These are phyloP conservation scores for Pampus argenteus DNA, from an alignment of 2,797 vertebrate species.

Conservation along the genomic window DNA sequence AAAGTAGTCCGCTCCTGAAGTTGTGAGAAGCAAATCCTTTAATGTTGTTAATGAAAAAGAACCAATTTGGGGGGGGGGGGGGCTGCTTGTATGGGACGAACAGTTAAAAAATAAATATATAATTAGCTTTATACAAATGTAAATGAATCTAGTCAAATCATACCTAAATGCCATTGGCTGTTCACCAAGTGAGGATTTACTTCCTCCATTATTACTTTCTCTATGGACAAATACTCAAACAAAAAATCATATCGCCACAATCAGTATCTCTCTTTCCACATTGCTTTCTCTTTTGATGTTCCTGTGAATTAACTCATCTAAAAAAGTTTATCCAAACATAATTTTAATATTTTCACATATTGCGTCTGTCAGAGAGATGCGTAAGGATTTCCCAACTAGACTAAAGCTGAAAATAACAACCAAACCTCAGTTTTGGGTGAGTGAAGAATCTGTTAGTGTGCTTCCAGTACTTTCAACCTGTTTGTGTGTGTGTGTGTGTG, in stretches of 20 bases:
- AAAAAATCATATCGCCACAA: neutral
- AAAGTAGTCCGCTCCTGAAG: neutral
- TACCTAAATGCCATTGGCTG: neutral
- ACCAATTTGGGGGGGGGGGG: neutral
- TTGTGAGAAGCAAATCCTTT: conserved; percentile 11
- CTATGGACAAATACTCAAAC: neutral
- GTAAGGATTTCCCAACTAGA: neutral
- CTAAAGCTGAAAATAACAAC: neutral
- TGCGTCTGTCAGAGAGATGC: neutral
- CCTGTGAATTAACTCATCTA: neutral
- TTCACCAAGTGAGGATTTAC: neutral
- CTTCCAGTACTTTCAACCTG: neutral
- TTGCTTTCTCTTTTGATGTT: neutral
- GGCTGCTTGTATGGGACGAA: neutral
- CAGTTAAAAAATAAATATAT: conserved; percentile 21
- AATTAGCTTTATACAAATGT: conserved; percentile 23
- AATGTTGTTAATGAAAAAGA: neutral
- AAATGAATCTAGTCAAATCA: conserved; percentile 9
- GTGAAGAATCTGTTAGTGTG: neutral
- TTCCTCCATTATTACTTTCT: conserved; percentile 1
- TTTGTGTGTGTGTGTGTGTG: too few species aligned
- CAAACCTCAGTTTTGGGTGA: neutral
- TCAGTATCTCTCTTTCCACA: neutral
- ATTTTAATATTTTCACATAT: neutral
- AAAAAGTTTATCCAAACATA: neutral